Evolutionary conservation across 2,888 invertebrate species (phyloP).

Genomic region (Parascotia fuliginaria): DNA sequence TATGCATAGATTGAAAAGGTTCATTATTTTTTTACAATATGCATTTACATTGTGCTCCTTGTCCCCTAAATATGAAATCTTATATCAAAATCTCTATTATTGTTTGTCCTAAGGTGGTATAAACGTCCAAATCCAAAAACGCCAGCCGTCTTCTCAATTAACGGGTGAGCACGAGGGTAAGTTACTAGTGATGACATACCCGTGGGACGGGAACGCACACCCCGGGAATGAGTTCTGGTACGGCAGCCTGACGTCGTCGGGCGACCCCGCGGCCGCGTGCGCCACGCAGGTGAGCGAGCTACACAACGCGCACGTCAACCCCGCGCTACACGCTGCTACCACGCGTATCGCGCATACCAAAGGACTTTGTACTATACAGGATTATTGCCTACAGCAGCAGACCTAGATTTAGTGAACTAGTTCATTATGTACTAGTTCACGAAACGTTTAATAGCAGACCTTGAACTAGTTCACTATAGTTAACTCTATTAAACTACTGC

Average conservation of each 20-base stretch:
- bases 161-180: conserved; percentile 74
- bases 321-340: conserved; percentile 38
- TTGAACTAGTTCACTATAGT: too few species aligned
- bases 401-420: conserved; percentile 2
- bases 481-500: too few species aligned
- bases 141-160: conserved; percentile 85
- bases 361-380: conserved; percentile 36
- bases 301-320: conserved; percentile 86
- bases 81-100: neutral
- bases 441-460: too few species aligned
- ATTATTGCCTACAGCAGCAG: conserved; percentile 39
- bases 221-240: conserved; percentile 91
- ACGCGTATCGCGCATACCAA: conserved; percentile 41
- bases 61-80: too few species aligned
- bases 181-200: conserved; percentile 88
- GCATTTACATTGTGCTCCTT: too few species aligned
- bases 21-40: too few species aligned
- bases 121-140: conserved; percentile 78
- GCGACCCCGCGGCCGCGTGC: conserved; percentile 88
- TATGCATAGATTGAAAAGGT: too few species aligned
- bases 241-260: conserved; percentile 81
- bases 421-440: too few species aligned
- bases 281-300: conserved; percentile 87
- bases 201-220: conserved; percentile 90
- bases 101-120: conserved; percentile 72